Base-by-base conservation (phyloP, 2,888 invertebrate genomes). In the Drosophila yooni region DNA sequence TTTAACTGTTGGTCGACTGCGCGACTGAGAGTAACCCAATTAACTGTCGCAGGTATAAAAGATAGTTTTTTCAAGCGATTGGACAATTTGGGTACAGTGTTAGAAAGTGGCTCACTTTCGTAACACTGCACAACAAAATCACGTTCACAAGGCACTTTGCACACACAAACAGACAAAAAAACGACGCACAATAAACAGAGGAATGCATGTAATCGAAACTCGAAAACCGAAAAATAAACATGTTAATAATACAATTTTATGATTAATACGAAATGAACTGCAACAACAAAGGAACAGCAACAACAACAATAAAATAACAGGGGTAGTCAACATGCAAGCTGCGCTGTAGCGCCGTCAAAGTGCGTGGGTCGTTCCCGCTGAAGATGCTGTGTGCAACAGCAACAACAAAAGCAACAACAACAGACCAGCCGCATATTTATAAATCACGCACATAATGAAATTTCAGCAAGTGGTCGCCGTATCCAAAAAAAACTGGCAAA, bases 391-490 rank as follows among this genome's bases (percentile, higher is more conserved):
- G 81, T 65, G 61, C 61, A 63, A 53, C 61, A 59, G 25, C 60
- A 64, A 25, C 71, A 58, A 27, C 46, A 52, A 40, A 54, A 51
- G 3, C 56, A 53, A 31, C 46, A 59, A 48, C 59, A 58, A 46
- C 61, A 52, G 65, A 75, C 62, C 62, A 59, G 68, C 50, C 77
- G 88, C 89, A 86, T 87, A 90, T 87, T 90, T 90, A 87, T 87
- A 87, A 87, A 87, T 87, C 87, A 87, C 91, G 91, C 88, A 82
- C 85, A 89, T 90, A 89, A 90, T 89, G 88, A 88, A 88, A 88
- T 87, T 88, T 89, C 91, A 90, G 88, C 90, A 88, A 88, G 88
- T 88, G 91, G 88, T 90, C 89, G 88, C 64, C 63, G 90, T 76
- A 80, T 74, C 85, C 79, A 75, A 85, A 83, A 83, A 83, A 57